Evolutionary conservation across 2,888 invertebrate genomes (phyloP).

Genomic region (Synanthedon tipuliformis): DNA sequence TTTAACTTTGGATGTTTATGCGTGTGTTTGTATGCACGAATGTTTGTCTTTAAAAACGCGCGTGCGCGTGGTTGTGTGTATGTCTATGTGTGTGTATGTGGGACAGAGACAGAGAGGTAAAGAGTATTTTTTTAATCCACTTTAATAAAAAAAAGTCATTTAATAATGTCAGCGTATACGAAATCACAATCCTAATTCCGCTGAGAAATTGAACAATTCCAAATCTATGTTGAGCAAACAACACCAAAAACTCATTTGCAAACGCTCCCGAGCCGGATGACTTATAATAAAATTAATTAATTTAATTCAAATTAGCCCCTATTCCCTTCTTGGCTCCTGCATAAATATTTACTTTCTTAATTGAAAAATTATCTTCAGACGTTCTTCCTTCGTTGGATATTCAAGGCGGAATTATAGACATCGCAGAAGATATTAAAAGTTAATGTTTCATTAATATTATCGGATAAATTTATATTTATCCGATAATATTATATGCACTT

Average conservation of each 20-base stretch:
- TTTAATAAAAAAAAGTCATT: background rate
- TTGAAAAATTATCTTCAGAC: constrained; percentile 27
- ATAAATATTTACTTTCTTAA: constrained; percentile 36
- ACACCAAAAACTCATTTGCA: constrained; percentile 16
- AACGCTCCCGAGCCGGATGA: constrained; percentile 12
- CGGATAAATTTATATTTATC: no score
- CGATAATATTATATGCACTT: no score
- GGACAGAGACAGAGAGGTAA: no score
- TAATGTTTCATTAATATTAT: no score
- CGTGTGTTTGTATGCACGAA: no score
- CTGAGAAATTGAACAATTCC: background rate
- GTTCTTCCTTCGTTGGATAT: background rate
- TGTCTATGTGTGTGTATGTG: no score
- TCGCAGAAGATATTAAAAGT: no score
- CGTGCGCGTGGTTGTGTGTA: no score
- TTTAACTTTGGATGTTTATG: no score
- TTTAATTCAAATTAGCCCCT: constrained; percentile 32
- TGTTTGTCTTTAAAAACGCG: no score
- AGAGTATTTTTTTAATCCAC: no score
- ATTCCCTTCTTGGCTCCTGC: constrained; percentile 15
- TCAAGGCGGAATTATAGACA: background rate
- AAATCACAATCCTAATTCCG: background rate
- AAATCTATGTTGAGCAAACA: constrained; percentile 5
- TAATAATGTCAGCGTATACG: background rate
- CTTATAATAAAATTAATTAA: constrained; percentile 31